These are phyloP conservation scores for Abrostola tripartita DNA, from an alignment of 2,888 invertebrate species.

Conservation along the genomic window DNA sequence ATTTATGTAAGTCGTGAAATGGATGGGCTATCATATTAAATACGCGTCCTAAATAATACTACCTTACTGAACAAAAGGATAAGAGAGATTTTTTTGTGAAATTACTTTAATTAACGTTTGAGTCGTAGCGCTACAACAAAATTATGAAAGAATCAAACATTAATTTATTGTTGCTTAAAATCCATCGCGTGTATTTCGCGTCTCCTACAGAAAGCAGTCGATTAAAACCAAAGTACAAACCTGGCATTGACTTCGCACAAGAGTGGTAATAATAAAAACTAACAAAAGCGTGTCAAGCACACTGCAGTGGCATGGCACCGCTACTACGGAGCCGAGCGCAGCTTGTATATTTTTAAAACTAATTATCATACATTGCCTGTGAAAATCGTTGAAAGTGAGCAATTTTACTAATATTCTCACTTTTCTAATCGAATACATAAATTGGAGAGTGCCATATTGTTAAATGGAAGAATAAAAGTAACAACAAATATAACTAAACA, in stretches of 20 bases:
- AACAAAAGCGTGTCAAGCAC: conserved; percentile 46
- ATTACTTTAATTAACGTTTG: no score
- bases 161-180: neutral
- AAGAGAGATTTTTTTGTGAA: no score
- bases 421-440: conserved; percentile 9
- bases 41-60: no score
- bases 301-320: conserved; percentile 10
- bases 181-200: neutral
- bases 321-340: conserved; percentile 16
- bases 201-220: neutral
- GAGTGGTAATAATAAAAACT: conserved; percentile 21
- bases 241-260: conserved; percentile 7
- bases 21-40: no score
- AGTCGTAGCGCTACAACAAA: no score
- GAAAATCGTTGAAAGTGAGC: conserved; percentile 28
- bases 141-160: no score
- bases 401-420: conserved; percentile 27
- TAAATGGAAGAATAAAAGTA: no score
- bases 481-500: no score
- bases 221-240: conserved; percentile 10
- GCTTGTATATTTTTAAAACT: conserved; percentile 27
- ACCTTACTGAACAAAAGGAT: no score
- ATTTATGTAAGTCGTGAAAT: no score
- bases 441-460: neutral
- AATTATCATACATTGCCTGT: conserved; percentile 21